Percentiles rank a stretch among this genome's conserved stretches.
Evolutionary conservation across 2,113 vertebrate species (phyloP).

Genomic region (Psilopsiagon aymara): DNA sequence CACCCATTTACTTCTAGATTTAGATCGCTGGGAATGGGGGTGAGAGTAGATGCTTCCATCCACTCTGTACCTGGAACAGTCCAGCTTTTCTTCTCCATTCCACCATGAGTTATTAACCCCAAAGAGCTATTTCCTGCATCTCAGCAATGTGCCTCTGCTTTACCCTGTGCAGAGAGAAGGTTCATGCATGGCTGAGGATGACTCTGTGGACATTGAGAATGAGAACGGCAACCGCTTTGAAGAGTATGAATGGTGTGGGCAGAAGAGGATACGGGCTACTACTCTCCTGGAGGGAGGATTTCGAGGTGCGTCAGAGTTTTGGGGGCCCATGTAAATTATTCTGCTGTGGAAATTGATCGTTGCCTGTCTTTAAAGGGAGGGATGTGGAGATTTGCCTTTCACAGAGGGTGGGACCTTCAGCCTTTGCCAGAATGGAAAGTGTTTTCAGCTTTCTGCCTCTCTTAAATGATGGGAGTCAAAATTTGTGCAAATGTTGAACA

Average conservation of each 20-base stretch:
- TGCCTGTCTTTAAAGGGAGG: background rate
- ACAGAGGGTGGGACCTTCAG: background rate
- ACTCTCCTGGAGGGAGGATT: slow-evolving; percentile 96
- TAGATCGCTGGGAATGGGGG: background rate
- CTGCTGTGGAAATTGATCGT: background rate
- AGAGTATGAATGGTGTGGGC: slow-evolving; percentile 98
- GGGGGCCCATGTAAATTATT: background rate
- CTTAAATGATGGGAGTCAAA: background rate
- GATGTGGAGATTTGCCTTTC: background rate
- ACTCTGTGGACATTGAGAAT: slow-evolving; percentile 93
- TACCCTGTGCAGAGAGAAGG: slow-evolving; percentile 89
- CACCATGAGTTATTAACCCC: background rate
- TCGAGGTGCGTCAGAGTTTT: slow-evolving; percentile 82
- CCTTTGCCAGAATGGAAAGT: background rate
- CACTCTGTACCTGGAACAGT: background rate
- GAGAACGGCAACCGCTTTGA: slow-evolving; percentile 96
- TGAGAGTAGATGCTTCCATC: background rate
- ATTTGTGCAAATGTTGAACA: background rate
- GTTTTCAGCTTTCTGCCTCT: background rate
- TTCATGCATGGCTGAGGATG: slow-evolving; percentile 89
- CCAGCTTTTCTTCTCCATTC: slow-evolving; percentile 3
- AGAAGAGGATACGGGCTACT: slow-evolving; percentile 97
- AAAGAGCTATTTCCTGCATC: background rate
- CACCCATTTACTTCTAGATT: background rate
- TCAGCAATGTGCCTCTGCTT: slow-evolving; percentile 41